These are phyloP conservation scores for Drosophila kohkoa DNA, from an alignment of 1,140 invertebrate genomes.

Conservation along the genomic window DNA sequence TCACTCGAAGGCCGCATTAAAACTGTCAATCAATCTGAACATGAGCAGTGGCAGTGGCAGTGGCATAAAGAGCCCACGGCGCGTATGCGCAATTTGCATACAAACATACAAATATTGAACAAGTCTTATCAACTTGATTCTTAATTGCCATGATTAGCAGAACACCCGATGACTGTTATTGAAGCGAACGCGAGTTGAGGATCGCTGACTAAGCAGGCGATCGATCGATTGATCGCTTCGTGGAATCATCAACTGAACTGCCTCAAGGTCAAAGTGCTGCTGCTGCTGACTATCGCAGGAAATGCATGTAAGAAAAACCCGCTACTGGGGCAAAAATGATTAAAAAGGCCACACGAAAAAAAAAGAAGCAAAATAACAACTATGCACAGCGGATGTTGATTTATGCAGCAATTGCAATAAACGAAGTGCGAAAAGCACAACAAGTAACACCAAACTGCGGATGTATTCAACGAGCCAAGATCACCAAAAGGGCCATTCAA, in stretches of 20 bases:
- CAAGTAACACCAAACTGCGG: slow-evolving; percentile 35
- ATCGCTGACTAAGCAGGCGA: slow-evolving; percentile 30
- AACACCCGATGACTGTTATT: slow-evolving; percentile 36
- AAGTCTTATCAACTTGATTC: slow-evolving; percentile 5
- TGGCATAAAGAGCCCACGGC: slow-evolving; percentile 28
- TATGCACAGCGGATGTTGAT: slow-evolving; percentile 57
- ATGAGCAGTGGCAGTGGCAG: background rate
- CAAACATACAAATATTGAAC: slow-evolving; percentile 5
- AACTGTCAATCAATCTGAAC: slow-evolving; percentile 57
- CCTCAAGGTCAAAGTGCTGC: slow-evolving; percentile 51
- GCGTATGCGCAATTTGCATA: slow-evolving; percentile 57
- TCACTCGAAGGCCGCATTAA: slow-evolving; percentile 69
- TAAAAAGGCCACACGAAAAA: slow-evolving; percentile 34
- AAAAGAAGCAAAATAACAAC: background rate
- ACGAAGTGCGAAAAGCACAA: slow-evolving; percentile 44
- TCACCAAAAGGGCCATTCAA: slow-evolving; percentile 10
- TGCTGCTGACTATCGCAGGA: slow-evolving; percentile 48
- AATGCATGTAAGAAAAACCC: slow-evolving; percentile 65
- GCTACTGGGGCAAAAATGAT: slow-evolving; percentile 63
- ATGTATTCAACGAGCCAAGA: slow-evolving; percentile 58
- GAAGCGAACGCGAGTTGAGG: background rate
- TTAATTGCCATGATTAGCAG: slow-evolving; percentile 47
- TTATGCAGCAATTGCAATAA: slow-evolving; percentile 67
- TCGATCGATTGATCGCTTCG: slow-evolving; percentile 32
- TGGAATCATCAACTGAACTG: slow-evolving; percentile 58